Base-by-base conservation (phyloP, 1,140 invertebrate genomes). In the Zaprionus inermis region DNA sequence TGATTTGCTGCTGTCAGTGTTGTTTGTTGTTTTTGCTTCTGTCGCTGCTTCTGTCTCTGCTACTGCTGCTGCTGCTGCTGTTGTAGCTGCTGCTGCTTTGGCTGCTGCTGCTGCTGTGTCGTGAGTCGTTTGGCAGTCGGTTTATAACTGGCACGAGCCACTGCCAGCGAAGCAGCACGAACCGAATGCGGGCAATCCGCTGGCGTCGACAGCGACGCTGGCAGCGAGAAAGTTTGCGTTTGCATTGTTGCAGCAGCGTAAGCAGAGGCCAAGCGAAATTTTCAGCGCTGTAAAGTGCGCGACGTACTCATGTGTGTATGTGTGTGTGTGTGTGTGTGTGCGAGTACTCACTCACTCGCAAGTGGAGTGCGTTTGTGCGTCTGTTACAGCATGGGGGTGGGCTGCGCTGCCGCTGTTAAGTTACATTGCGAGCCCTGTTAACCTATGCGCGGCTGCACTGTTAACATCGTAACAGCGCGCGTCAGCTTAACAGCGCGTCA, bases 141-240 rank as follows among this genome's bases (percentile, higher is more conserved):
- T 88, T 88, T 86, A 89, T 80, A 89, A 88, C 83, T 88, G 83
- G 83, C 84, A 88, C 84, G 84, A 88, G 84, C 84, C 84, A 75
- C 74, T 80, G 84, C 69, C 80, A 89, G 84, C 84, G 80, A 89
- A 89, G 79, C 84, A 81, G 66, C 85, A 88, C 84, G 80, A 88
- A 70, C 77, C 84, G 80, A 74, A 76, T 75, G 73, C 73, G 72
- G 18, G 10, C 44, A 49, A 10, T 64, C 71, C 34, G 52, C 44
- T 34, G 36, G 44, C 77, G 61, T 59, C 44, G 55, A 49, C 78
- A 46, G 79, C 68, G 83, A 79, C 83, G 83, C 58, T 16, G 34
- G 63, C 83, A 83, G 83, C 83, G 83, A 83, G 83, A 88, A 88
- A 88, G 83, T 89, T 88, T 86, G 83, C 82, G 56, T 88, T 88